Conservation (phyloP, 2,113 vertebrate species). For the Ptilorrhoa leucosticta region DNA sequence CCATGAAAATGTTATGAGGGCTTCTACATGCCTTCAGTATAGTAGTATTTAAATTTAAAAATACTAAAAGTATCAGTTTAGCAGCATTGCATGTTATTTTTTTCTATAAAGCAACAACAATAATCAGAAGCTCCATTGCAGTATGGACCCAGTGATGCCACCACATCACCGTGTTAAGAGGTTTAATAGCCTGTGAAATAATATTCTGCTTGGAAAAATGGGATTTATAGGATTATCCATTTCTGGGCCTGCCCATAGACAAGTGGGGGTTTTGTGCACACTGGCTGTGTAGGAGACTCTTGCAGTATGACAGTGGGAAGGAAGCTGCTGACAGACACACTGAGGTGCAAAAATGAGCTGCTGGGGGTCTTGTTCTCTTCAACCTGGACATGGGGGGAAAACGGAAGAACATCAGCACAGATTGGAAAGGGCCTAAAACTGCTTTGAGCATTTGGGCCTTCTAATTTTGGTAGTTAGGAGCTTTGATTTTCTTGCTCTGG, state of each 20-base stretch:
- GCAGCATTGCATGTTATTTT: not conserved
- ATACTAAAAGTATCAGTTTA: not conserved
- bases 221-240: not conserved
- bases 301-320: not conserved
- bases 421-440: not conserved
- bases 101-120: not conserved
- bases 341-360: not conserved
- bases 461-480: rapidly evolving
- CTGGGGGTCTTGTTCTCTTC: not conserved
- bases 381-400: not conserved
- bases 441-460: not conserved
- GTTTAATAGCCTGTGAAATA: not conserved
- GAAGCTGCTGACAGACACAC: not conserved
- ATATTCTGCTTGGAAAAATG: not conserved
- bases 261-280: not conserved
- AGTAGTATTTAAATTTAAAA: not conserved
- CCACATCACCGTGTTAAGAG: not conserved
- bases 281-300: rapidly evolving
- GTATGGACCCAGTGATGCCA: not conserved
- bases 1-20: not conserved
- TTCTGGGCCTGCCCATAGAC: not conserved
- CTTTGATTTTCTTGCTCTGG: not conserved
- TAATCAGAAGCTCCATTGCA: not conserved
- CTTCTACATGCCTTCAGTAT: not conserved
- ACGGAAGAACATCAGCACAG: not conserved